Evolutionary conservation across 2,888 invertebrate species (phyloP), one percentile per base, ranked within the genome.

Genomic region (Dynastes hyllus): DNA sequence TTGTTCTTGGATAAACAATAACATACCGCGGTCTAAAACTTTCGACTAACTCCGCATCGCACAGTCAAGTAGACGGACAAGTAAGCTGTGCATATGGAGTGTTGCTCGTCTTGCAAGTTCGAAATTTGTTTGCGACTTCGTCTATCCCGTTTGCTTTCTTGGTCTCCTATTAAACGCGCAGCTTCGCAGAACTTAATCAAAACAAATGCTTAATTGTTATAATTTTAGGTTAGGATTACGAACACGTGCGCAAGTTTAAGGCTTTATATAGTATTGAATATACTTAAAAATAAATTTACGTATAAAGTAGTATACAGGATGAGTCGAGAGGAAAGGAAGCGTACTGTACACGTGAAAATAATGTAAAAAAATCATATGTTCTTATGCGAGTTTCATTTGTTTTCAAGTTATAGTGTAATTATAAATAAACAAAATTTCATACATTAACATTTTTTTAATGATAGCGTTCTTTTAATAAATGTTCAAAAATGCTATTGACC

Each of bases 1-100:
- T 84, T 83, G 80, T 81, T 83, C 84, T 82, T 82, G 78, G 82
- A 81, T 84, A 84, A 84, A 84, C 84, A 84, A 84, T 84, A 84
- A 84, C 84, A 84, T 76, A 66, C n/a, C 50, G 66, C 51, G 40
- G 71, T 73, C 65, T 61, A 77, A 81, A 82, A 82, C 80, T 82
- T 79, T 79, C 78, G 63, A 75, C 73, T 73, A 79, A 77, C 63
- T 71, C 53, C n/a, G n/a, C 37, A 32, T 32, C 70, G 6, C 16
- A 37, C 22, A 22, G 27, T 61, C n/a, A n/a, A n/a, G 40, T 37
- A 66, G 16, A n/a, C 11, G 66, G n/a, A 11, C 32, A 65, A 65
- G 32, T 32, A 53, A 53, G 13, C 6, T 50, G 27, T 53, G 51
- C 5, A 51, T n/a, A 50, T 66, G 65, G 2, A 53, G 13, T 53